Evolutionary conservation across 2,797 vertebrate genomes (phyloP).

Genomic region (Sebastiscus albofasciatus): DNA sequence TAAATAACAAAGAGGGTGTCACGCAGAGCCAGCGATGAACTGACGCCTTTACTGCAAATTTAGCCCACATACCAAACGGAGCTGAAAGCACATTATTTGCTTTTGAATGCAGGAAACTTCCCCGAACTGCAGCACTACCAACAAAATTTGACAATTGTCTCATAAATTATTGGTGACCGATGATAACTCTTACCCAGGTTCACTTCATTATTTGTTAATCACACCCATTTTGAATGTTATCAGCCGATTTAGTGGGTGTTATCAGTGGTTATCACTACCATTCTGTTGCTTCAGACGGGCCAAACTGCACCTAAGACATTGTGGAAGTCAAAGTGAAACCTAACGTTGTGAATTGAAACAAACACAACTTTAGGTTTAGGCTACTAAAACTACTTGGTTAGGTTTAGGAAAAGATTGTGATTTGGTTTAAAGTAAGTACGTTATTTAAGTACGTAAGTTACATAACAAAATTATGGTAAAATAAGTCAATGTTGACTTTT

Average conservation of each 20-base stretch:
- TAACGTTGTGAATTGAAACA: not conserved
- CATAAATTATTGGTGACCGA: not conserved
- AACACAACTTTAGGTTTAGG: not conserved
- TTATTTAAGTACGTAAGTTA: not conserved
- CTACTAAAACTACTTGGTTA: not conserved
- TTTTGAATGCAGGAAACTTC: not conserved
- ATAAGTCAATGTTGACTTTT: not conserved
- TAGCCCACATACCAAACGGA: not conserved
- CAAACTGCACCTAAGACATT: not conserved
- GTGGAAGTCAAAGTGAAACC: too few relatives aligned
- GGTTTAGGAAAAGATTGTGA: too few relatives aligned
- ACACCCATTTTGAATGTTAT: not conserved
- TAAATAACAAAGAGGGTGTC: slow-evolving; percentile 53
- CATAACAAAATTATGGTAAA: not conserved
- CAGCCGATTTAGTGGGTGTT: not conserved
- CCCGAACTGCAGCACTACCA: not conserved
- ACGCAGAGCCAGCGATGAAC: slow-evolving; percentile 12
- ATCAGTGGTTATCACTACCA: not conserved
- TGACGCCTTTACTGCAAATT: not conserved
- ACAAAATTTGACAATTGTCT: not conserved
- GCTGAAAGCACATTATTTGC: not conserved
- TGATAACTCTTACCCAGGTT: not conserved
- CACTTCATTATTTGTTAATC: not conserved
- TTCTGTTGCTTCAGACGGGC: not conserved
- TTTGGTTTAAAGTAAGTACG: too few relatives aligned